Percentiles rank a stretch among this genome's conserved stretches.
Conservation (phyloP, 2,888 invertebrate species). For the Plemyria rubiginata region DNA sequence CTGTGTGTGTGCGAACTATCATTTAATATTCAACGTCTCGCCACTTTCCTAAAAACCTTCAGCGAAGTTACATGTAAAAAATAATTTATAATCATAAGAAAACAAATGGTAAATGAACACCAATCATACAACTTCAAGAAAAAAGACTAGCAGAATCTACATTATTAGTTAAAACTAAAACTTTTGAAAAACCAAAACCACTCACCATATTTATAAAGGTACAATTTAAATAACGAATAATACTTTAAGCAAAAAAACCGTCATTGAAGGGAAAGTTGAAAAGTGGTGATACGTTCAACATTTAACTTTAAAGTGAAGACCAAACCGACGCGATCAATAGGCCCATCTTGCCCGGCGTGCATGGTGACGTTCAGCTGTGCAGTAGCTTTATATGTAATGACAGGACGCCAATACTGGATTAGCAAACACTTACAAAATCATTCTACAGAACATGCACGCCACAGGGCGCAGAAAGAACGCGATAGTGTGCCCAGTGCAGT, state of each 20-base stretch:
- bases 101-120: background rate
- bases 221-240: no score
- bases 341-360: background rate
- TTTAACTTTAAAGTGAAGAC: background rate
- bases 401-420: background rate
- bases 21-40: background rate
- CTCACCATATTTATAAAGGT: no score
- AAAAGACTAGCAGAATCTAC: no score
- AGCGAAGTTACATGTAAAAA: background rate
- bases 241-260: no score
- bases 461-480: background rate
- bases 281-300: constrained; percentile 4
- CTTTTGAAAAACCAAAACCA: no score
- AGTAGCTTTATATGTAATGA: background rate
- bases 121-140: background rate
- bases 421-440: no score
- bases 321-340: background rate
- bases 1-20: background rate
- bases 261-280: no score
- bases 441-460: background rate
- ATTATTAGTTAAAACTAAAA: no score
- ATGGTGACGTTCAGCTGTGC: background rate
- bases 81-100: background rate
- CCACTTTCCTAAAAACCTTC: background rate
- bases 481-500: background rate